Evolutionary conservation across 64 coral and sea anemone genomes (phyloP), one percentile per base, ranked within the genome.

Genomic region (Montipora foliosa): DNA sequence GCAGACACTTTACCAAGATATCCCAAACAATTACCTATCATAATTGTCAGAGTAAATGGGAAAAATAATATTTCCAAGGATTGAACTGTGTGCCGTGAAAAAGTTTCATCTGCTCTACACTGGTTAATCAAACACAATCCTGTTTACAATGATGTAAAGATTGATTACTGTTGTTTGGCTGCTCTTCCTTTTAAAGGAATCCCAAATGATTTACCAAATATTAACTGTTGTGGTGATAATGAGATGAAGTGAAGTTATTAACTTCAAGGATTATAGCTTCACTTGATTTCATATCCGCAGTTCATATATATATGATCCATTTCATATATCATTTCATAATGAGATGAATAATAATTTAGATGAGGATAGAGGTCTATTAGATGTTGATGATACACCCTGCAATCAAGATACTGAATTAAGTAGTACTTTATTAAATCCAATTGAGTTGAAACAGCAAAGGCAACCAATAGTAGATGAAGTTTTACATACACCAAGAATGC

Each of bases 51-150:
- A 14, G 14, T 64, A 16, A 64, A 64, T 2, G 61, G 61, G 3
- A 64, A 64, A 64, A 16, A 4, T 14, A 64, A 16, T 4, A 64
- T 0, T 64, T 64, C 11, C 14, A 64, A 64, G 3, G 61, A 64
- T 12, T 12, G 0, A 1, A 64, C 14, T 64, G 61, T 64, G 1
- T 0, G 61, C 1, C 9, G 12, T 12, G 61, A 64, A 12, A 64
- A 64, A 1, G 61, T 64, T 64, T 9, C 6, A 67, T 2, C 0
- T 69, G 82, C 82, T 86, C 10, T 86, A 17, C n/a, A 29, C 17
- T 86, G 82, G 82, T 47, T 86, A 47, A 60, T 45, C n/a, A 47
- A 86, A 47, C n/a, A 86, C 8, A 86, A 86, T 86, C 82, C 82
- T 86, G 6, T 67, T 14, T 86, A 86, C 44, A 67, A 37, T 0